Base-by-base conservation (phyloP, 2,113 vertebrate genomes). In the Lasiurus borealis region DNA sequence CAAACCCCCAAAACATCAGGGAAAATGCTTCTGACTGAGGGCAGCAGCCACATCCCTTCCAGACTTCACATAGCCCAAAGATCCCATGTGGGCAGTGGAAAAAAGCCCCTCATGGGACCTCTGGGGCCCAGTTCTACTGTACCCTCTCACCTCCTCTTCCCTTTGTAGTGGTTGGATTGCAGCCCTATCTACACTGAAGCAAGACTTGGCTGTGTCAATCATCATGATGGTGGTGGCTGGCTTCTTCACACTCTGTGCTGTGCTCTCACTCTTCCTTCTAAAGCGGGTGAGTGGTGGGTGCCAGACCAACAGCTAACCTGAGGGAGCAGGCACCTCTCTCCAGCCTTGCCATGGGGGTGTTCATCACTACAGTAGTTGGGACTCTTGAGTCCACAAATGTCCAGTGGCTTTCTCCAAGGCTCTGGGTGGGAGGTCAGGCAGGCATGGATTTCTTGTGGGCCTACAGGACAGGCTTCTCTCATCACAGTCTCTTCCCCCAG, bases 171-270 rank as follows among this genome's bases (percentile, higher is more conserved):
- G 99, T 6, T 99, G 99, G 99, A 99, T 99, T 12, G 90, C 98
- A 10, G 98, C 99, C 1, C 97, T 99, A 82, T 98, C 98, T 0
- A 95, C 98, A 87, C 71, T 99, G 71, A 0, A 36, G 0, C 6
- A 1, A 0, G 11, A 40, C 0, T 0, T 98, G 95, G 97, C 98
- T 0, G 99, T 99, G 93, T 97, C 98, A 0, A 94, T 99, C 40
- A 99, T 99, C 84, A 99, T 99, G 99, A 99, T 99, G 99, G 98
- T 99, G 77, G 99, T 99, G 95, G 99, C 99, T 2, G 98, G 97
- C 0, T 99, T 99, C 98, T 99, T 99, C 98, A 99, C 99, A 0
- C 98, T 99, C 5, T 99, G 99, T 0, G 98, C 99, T 0, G 95
- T 98, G 16, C 98, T 99, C 86, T 98, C 99, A 0, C 94, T 99